Conservation (phyloP, 2,113 vertebrate species). For the Lucifuga dentata region DNA sequence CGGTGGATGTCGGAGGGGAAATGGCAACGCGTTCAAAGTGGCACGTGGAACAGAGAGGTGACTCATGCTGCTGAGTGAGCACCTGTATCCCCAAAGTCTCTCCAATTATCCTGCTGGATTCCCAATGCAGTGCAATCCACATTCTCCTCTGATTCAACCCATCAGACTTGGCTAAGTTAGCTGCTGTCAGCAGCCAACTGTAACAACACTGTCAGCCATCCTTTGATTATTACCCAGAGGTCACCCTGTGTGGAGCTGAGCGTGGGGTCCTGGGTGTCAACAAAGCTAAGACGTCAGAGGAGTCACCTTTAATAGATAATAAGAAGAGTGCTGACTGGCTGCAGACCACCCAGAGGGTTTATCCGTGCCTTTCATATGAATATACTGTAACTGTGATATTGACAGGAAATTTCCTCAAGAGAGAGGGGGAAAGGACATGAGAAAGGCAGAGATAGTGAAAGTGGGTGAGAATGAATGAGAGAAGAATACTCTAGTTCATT, state of each 20-base stretch:
- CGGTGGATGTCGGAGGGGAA: constrained; percentile 47
- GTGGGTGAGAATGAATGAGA: constrained; percentile 28
- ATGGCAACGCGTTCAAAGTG: constrained; percentile 51
- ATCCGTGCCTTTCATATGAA: constrained; percentile 62
- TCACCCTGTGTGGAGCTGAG: constrained; percentile 55
- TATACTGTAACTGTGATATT: constrained; percentile 80
- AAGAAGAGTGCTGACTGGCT: constrained; percentile 73
- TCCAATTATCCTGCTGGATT: constrained; percentile 62
- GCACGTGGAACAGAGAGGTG: constrained; percentile 35
- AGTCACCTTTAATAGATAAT: constrained; percentile 80
- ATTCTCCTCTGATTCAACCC: constrained; percentile 49
- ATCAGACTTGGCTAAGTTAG: constrained; percentile 23
- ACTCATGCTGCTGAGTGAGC: constrained; percentile 62
- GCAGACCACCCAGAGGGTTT: constrained; percentile 64
- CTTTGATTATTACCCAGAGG: constrained; percentile 69
- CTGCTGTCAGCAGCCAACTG: constrained; percentile 65
- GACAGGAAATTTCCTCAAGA: constrained; percentile 66
- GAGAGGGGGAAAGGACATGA: constrained; percentile 42
- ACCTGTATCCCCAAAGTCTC: constrained; percentile 53
- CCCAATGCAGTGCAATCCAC: constrained; percentile 19
- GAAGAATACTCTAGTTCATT: constrained; percentile 30
- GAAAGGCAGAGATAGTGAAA: constrained; percentile 35
- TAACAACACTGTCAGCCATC: constrained; percentile 59
- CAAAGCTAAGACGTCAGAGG: constrained; percentile 52
- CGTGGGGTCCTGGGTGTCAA: constrained; percentile 32